Evolutionary conservation across 2,888 invertebrate species (phyloP).

Genomic region (Uloborus plumipes): DNA sequence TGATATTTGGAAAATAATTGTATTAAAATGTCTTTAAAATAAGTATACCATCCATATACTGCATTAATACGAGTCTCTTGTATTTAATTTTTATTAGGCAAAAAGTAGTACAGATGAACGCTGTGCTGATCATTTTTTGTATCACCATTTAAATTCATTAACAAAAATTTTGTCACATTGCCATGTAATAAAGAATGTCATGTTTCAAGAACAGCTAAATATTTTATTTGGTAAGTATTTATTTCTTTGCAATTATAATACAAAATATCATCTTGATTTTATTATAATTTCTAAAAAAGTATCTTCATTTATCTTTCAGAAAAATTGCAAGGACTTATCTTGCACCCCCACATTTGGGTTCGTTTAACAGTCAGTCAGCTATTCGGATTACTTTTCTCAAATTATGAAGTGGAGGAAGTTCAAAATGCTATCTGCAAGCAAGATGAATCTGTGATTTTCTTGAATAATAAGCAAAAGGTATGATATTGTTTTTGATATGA

Average conservation of each 20-base stretch:
- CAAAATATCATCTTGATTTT: too few species aligned
- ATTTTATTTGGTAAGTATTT: constrained; percentile 69
- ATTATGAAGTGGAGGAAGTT: constrained; percentile 77
- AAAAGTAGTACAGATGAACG: constrained; percentile 65
- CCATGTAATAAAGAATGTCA: constrained; percentile 66
- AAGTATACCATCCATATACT: too few species aligned
- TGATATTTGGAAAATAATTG: too few species aligned
- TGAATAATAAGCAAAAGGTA: constrained; percentile 50
- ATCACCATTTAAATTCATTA: constrained; percentile 69
- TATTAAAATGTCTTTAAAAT: too few species aligned
- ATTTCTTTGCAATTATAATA: neutral
- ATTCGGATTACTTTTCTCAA: constrained; percentile 80
- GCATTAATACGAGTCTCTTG: too few species aligned
- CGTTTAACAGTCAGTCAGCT: constrained; percentile 83
- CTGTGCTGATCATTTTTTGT: constrained; percentile 70
- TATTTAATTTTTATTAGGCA: constrained; percentile 39
- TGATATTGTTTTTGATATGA: neutral
- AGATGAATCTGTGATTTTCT: constrained; percentile 19
- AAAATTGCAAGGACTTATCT: constrained; percentile 74
- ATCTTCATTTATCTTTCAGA: constrained; percentile 12
- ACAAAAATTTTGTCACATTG: constrained; percentile 70
- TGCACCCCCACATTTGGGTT: constrained; percentile 90
- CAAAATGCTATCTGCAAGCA: constrained; percentile 37
- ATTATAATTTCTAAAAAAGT: too few species aligned
- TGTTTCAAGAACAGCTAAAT: constrained; percentile 66